These are phyloP conservation scores for Austrofundulus limnaeus DNA, from an alignment of 2,113 vertebrate species.

Conservation along the genomic window DNA sequence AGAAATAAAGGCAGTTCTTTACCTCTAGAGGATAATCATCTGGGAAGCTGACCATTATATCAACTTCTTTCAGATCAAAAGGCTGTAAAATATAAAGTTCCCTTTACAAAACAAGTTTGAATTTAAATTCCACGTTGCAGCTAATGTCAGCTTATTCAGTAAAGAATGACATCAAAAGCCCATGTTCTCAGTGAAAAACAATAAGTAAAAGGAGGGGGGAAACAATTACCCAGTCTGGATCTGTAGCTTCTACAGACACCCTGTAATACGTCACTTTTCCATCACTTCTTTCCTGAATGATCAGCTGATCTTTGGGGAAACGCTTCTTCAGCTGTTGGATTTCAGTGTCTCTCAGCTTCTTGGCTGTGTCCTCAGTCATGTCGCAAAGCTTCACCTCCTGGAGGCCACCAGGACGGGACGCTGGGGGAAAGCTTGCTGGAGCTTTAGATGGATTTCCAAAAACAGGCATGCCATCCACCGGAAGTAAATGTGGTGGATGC, in stretches of 20 bases:
- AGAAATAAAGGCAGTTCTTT: slow-evolving; percentile 21
- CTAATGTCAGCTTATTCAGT: neutral
- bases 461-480: slow-evolving; percentile 28
- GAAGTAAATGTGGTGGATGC: slow-evolving; percentile 74
- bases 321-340: slow-evolving; percentile 79
- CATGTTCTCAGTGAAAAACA: neutral
- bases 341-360: slow-evolving; percentile 77
- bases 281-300: slow-evolving; percentile 80
- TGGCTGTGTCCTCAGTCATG: slow-evolving; percentile 71
- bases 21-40: slow-evolving; percentile 81
- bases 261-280: slow-evolving; percentile 81
- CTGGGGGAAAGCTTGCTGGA: slow-evolving; percentile 15
- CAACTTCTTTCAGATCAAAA: slow-evolving; percentile 82
- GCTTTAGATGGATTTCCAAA: slow-evolving; percentile 1
- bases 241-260: slow-evolving; percentile 72
- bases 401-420: slow-evolving; percentile 27
- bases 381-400: slow-evolving; percentile 75
- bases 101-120: too few relatives aligned
- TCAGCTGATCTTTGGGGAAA: slow-evolving; percentile 80
- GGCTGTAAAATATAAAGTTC: slow-evolving; percentile 69
- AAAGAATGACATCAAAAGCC: neutral
- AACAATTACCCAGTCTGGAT: slow-evolving; percentile 82
- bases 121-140: too few relatives aligned
- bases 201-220: neutral
- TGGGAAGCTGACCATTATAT: slow-evolving; percentile 85